These are phyloP conservation scores for Rhadina sibilatrix DNA, from an alignment of 2,113 vertebrate genomes.

Conservation along the genomic window DNA sequence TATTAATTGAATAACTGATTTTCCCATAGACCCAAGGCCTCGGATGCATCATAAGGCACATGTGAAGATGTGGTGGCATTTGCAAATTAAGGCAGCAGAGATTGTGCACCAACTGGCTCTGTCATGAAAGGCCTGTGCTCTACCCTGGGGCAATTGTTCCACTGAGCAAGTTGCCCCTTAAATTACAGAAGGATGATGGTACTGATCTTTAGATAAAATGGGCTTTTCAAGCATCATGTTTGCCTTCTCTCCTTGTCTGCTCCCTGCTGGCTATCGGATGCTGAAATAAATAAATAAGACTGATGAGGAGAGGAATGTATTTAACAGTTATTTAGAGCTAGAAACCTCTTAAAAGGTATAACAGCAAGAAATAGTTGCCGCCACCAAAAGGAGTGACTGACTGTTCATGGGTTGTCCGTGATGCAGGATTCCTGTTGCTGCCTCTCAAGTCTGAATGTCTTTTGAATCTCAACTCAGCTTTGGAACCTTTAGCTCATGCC, in stretches of 20 bases:
- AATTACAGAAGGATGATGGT: background rate
- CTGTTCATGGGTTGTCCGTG: background rate
- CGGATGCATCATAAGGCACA: background rate
- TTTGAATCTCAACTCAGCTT: background rate
- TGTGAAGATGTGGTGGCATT: background rate
- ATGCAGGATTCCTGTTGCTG: background rate
- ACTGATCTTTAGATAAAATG: conserved; percentile 32
- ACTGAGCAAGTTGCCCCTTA: background rate
- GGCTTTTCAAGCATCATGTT: background rate
- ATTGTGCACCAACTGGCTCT: background rate
- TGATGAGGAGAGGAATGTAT: background rate
- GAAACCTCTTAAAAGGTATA: background rate
- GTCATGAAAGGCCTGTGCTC: background rate
- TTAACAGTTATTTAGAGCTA: background rate
- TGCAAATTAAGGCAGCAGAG: conserved; percentile 8
- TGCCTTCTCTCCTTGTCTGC: background rate
- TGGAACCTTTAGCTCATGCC: background rate
- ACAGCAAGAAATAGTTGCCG: background rate
- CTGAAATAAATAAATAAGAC: background rate
- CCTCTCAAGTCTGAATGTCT: background rate
- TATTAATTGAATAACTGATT: background rate
- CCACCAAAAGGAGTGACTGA: background rate
- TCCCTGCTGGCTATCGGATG: background rate
- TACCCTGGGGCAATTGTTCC: conserved; percentile 15
- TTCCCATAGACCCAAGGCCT: background rate